phyloP scores from a whole-genome alignment of 2,888 invertebrate species.

The Lasioglossum malachurum region DNA sequence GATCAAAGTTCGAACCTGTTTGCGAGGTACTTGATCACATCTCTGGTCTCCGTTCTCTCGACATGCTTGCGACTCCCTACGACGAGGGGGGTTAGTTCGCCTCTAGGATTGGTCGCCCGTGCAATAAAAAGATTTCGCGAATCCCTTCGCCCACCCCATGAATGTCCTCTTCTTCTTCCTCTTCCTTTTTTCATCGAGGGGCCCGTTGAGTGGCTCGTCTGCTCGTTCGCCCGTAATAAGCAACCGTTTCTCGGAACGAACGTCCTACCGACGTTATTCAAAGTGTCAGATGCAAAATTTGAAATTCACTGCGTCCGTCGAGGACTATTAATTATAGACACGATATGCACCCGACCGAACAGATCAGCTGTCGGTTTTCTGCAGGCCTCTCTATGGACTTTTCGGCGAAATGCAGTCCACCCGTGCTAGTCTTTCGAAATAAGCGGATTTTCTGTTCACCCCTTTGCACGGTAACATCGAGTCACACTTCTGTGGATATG shows the following conservation, averaged over 20 bases:
- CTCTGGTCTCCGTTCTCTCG: not conserved
- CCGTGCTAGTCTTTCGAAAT: not conserved
- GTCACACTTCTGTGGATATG: too few relatives aligned
- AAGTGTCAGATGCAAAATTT: constrained; percentile 36
- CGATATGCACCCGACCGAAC: not conserved
- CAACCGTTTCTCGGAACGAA: not conserved
- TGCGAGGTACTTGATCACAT: too few relatives aligned
- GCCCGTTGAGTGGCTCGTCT: not conserved
- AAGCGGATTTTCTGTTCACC: not conserved
- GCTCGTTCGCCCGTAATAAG: constrained; percentile 7
- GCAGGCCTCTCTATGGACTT: not conserved
- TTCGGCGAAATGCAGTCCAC: not conserved
- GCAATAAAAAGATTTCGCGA: not conserved
- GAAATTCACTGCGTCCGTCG: constrained; percentile 19
- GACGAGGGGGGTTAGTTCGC: not conserved
- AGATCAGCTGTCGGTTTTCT: not conserved
- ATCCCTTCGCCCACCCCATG: not conserved
- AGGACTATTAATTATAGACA: constrained; percentile 10
- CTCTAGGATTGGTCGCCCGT: not conserved
- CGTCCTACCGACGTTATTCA: not conserved
- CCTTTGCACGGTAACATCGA: not conserved
- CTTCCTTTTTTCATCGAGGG: not conserved
- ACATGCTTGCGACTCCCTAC: not conserved
- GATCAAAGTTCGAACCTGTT: too few relatives aligned
- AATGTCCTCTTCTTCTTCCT: not conserved